Base-by-base conservation (phyloP, 2,888 invertebrate species). In the Melinopterus prodromus region DNA sequence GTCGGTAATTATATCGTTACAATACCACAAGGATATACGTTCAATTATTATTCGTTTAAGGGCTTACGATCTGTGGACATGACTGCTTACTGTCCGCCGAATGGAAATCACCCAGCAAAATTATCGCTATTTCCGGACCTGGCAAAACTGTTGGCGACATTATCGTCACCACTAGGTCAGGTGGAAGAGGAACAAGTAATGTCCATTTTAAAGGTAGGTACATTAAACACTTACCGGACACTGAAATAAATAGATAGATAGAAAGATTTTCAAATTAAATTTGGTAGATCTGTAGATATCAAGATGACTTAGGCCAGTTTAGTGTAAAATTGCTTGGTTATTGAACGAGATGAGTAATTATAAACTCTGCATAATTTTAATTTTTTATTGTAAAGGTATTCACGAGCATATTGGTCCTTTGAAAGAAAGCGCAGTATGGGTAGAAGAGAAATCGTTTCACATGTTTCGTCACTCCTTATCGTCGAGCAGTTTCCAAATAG, bases 341-440 rank as follows among this genome's bases (percentile, higher is more conserved):
- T 26, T 26, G 26, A 26, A 26, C 26, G 2, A 26, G 26, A 3
- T 3, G 3, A 35, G 14, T 36, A 12, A 72, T 35, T 53, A 15
- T 69, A 14, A 69, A 75, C 35, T 16, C 75, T 53, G 7, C 5
- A 76, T 75, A 75, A 77, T 89, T 86, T 86, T 90, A 90, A 26
- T 26, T 26, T 26, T 26, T 26, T 26, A 26, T 26, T 26, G 2
- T 53, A 12, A 9, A 53, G 95, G 96, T 0, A 96, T 95, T 86
- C 94, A 96, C 89, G 96, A 97, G 88, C 93, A 97, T 9, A 94
- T 97, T 86, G 97, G 97, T 0, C 98, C 99, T 0, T 93, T 98
- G 84, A 99, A 99, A 88, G 99, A 99, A 88, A 98, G 98, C 84
- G 98, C 99, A 6, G 98, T 99, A 4, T 99, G 99, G 99, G 97